phyloP scores from a whole-genome alignment of 1,140 invertebrate species.

The Grapholita molesta region DNA sequence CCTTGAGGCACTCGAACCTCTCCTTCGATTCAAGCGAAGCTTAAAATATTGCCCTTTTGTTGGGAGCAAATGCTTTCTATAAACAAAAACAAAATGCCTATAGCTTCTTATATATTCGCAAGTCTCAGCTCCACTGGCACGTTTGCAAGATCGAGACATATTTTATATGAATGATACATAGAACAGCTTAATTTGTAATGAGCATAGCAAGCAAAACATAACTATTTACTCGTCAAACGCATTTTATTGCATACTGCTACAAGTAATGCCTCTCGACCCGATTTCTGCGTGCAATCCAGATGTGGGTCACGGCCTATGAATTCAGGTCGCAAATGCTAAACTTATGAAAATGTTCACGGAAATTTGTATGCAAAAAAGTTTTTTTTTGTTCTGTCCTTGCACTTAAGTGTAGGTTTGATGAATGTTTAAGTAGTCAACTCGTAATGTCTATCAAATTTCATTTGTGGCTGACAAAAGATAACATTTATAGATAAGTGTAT shows the following conservation, averaged over 20 bases:
- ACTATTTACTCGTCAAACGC: neutral
- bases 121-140: neutral
- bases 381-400: neutral
- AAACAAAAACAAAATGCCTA: neutral
- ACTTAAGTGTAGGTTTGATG: neutral
- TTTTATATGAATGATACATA: neutral
- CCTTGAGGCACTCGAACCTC: constrained; percentile 17
- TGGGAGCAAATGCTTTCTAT: neutral
- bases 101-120: neutral
- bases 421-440: no score
- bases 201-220: neutral
- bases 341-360: constrained; percentile 5
- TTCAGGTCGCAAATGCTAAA: neutral
- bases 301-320: constrained; percentile 4
- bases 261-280: constrained; percentile 1
- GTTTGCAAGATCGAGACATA: neutral
- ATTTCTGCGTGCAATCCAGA: constrained; percentile 10
- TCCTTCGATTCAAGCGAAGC: neutral
- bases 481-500: no score
- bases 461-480: no score
- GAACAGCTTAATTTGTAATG: neutral
- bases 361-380: neutral
- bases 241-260: neutral
- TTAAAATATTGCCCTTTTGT: neutral
- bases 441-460: no score